A percentile compares a stretch with the other conserved stretches of the same genome.
Evolutionary conservation across 2,113 vertebrate genomes (phyloP).

Genomic region (Paracanthobrama guichenoti): DNA sequence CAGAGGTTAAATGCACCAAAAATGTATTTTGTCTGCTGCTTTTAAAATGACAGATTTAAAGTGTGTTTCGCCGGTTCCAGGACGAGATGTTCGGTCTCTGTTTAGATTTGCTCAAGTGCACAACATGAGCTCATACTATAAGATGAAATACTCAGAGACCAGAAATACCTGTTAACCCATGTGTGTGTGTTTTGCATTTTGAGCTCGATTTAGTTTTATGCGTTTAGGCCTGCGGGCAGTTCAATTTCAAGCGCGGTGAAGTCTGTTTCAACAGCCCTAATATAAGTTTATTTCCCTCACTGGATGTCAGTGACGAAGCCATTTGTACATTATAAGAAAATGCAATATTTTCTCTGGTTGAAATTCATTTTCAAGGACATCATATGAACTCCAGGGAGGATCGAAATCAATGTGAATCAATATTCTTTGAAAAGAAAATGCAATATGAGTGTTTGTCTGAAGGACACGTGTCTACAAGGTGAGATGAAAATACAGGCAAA

Average conservation of each 20-base stretch:
- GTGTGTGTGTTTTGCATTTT: background rate
- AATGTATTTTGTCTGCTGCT: background rate
- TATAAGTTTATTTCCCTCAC: slow-evolving; percentile 2
- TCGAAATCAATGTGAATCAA: slow-evolving; percentile 33
- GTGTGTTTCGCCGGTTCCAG: background rate
- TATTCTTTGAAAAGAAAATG: slow-evolving; percentile 18
- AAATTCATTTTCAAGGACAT: slow-evolving; percentile 23
- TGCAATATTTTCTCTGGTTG: background rate
- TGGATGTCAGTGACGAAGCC: background rate
- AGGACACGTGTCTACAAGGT: slow-evolving; percentile 73
- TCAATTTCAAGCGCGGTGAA: background rate
- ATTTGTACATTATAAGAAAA: background rate
- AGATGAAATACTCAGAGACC: background rate
- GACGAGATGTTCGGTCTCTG: too few relatives aligned
- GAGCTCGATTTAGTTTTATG: background rate
- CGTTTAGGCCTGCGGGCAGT: background rate
- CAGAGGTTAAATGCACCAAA: background rate
- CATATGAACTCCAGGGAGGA: background rate
- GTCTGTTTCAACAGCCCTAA: background rate
- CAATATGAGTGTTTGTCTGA: slow-evolving; percentile 62
- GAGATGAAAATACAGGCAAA: slow-evolving; percentile 68
- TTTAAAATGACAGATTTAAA: background rate
- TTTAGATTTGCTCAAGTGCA: background rate
- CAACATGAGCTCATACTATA: background rate
- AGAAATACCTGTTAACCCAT: background rate